These are phyloP conservation scores for Albula glossodonta DNA, from an alignment of 2,113 vertebrate species.

Conservation along the genomic window DNA sequence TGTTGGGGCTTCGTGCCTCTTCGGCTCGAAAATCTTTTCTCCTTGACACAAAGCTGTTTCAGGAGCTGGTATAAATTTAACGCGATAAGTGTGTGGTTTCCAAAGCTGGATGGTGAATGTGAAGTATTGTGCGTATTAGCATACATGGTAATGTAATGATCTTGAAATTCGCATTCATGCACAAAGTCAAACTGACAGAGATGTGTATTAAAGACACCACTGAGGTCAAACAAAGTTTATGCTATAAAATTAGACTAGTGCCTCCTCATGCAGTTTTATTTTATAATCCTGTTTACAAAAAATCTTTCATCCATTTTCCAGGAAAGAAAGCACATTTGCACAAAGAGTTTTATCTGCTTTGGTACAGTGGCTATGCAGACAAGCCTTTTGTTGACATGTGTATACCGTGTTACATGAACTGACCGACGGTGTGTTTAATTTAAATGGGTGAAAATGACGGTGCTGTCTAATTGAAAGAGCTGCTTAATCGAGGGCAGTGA, in stretches of 20 bases:
- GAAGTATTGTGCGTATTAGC: not conserved
- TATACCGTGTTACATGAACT: not conserved
- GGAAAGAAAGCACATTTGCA: not conserved
- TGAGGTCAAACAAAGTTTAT: not conserved
- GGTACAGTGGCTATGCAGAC: no score
- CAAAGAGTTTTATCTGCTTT: no score
- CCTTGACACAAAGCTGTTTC: not conserved
- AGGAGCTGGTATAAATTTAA: not conserved
- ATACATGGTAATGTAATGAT: not conserved
- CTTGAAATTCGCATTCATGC: not conserved
- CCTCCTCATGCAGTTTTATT: not conserved
- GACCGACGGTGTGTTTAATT: conserved; percentile 17
- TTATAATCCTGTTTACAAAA: not conserved
- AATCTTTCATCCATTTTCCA: not conserved
- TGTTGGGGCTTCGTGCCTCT: conserved; percentile 4
- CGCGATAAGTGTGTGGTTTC: not conserved
- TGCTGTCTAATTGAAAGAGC: conserved; percentile 16
- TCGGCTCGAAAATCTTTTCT: not conserved
- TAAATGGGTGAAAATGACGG: conserved; percentile 22
- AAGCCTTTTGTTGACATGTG: no score
- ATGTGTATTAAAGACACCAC: not conserved
- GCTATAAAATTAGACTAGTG: not conserved
- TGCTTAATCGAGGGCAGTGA: conserved; percentile 23
- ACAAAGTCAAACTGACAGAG: not conserved
- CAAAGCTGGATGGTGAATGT: conserved; percentile 1